Percentiles rank a stretch among this genome's conserved stretches.
These are phyloP conservation scores for Pionites leucogaster DNA, from an alignment of 2,113 vertebrate species.

Conservation along the genomic window DNA sequence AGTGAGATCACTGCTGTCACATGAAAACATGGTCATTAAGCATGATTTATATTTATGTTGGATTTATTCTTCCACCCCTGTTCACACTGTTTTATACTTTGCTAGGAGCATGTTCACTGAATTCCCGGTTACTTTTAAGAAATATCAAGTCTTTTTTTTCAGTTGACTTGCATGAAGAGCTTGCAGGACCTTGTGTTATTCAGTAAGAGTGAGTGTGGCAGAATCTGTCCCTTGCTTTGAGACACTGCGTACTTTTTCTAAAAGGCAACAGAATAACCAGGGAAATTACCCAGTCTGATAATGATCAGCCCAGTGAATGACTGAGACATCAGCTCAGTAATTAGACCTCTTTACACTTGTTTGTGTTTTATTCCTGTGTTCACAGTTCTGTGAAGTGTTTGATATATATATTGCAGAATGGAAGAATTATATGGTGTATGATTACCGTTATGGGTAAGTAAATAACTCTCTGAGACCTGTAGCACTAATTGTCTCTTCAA, in stretches of 20 bases:
- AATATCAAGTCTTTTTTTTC: background rate
- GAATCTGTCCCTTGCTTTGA: background rate
- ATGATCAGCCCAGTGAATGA: background rate
- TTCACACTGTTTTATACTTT: background rate
- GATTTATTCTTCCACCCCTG: background rate
- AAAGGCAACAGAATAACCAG: background rate
- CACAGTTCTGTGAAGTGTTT: background rate
- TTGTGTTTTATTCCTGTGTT: slow-evolving; percentile 13
- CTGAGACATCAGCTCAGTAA: background rate
- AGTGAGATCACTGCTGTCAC: background rate
- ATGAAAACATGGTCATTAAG: background rate
- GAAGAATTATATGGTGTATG: slow-evolving; percentile 3
- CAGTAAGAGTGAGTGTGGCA: background rate
- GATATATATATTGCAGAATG: background rate
- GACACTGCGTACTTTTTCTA: background rate
- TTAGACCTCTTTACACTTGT: background rate
- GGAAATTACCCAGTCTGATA: background rate
- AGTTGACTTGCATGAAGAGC: background rate
- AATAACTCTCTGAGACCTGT: slow-evolving; percentile 49
- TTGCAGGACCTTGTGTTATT: background rate
- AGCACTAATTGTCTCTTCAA: slow-evolving; percentile 50
- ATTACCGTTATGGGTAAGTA: slow-evolving; percentile 59
- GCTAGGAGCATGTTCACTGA: accelerated
- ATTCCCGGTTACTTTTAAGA: background rate
- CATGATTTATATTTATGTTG: background rate